A percentile compares a stretch with the other conserved stretches of the same genome.
Evolutionary conservation across 2,797 vertebrate species (phyloP).

Genomic region (Sardinella longiceps): DNA sequence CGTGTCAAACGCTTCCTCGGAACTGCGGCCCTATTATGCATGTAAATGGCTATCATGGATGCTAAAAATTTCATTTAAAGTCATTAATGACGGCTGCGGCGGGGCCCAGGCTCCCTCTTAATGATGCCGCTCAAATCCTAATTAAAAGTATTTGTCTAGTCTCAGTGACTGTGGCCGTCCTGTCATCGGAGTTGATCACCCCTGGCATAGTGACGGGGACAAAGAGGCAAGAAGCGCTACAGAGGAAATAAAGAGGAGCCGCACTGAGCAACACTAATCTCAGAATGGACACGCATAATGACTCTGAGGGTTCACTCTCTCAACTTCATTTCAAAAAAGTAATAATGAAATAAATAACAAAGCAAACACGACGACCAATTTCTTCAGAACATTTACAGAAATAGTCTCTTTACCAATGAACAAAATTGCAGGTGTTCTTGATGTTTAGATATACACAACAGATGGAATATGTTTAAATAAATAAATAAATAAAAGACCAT

Average conservation of each 20-base stretch:
- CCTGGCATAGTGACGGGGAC: slow-evolving; percentile 44
- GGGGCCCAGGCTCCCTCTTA: slow-evolving; percentile 85
- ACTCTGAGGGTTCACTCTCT: background rate
- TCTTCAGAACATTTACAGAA: no score
- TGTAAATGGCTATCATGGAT: slow-evolving; percentile 94
- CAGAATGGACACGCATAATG: background rate
- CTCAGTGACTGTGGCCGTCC: slow-evolving; percentile 84
- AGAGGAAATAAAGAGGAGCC: background rate
- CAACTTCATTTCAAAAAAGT: no score
- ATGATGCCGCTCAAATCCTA: slow-evolving; percentile 91
- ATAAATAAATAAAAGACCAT: no score
- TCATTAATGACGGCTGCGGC: slow-evolving; percentile 91
- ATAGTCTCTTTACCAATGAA: background rate
- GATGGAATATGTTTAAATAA: background rate
- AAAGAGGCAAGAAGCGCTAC: slow-evolving; percentile 10
- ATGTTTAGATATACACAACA: no score
- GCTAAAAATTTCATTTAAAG: slow-evolving; percentile 96
- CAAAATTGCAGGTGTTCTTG: background rate
- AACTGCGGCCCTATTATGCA: slow-evolving; percentile 93
- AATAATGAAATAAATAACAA: background rate
- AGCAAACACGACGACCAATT: background rate
- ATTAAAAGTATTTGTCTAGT: slow-evolving; percentile 97
- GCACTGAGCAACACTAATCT: background rate
- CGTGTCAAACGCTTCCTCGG: slow-evolving; percentile 86
- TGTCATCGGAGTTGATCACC: slow-evolving; percentile 63